Base-by-base conservation (phyloP, 2,113 vertebrate genomes). In the Sminthopsis crassicaudata region DNA sequence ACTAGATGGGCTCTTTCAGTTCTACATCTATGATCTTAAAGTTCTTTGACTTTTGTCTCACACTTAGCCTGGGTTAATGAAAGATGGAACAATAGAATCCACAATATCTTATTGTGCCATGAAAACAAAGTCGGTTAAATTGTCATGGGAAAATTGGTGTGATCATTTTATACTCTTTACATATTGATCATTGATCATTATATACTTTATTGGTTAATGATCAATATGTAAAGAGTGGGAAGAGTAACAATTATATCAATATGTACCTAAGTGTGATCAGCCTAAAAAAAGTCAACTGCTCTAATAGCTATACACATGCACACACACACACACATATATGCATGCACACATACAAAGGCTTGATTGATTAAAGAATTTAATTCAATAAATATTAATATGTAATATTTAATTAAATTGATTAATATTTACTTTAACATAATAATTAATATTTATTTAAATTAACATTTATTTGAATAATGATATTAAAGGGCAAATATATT, bases 71-170 rank as follows among this genome's bases (percentile, higher is more conserved):
- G 36, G 16, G n/a, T 42, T 84, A n/a, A 42, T 0, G 52, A 30
- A 51, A 92, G 5, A 90, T 92, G 26, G 91, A 94, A 91, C 76
- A 48, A 24, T 36, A 22, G 91, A 90, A 53, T 93, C 8, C 89
- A 95, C 51, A 25, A 25, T 89, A 51, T 91, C 94, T 0, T 90
- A 89, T 90, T 92, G 95, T 94, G 46, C 22, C 53, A 93, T 92
- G 46, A 46, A 50, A 95, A 53, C 42, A 52, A 95, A 91, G 84
- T 94, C 54, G 22, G 36, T 95, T 94, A 95, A 51, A 53, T 2
- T 48, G 5, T 52, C 92, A n/a, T 22, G 67, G 91, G 24, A 84
- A 84, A 42, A 84, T 42, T 14, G n/a, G 16, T 42, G 36, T 84
- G 36, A 54, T 54, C 16, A 54, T 54, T 54, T 24, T 54, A 23